Evolutionary conservation across 1,140 invertebrate species (phyloP), one percentile per base, ranked within the genome.

Genomic region (Papilio glaucus): DNA sequence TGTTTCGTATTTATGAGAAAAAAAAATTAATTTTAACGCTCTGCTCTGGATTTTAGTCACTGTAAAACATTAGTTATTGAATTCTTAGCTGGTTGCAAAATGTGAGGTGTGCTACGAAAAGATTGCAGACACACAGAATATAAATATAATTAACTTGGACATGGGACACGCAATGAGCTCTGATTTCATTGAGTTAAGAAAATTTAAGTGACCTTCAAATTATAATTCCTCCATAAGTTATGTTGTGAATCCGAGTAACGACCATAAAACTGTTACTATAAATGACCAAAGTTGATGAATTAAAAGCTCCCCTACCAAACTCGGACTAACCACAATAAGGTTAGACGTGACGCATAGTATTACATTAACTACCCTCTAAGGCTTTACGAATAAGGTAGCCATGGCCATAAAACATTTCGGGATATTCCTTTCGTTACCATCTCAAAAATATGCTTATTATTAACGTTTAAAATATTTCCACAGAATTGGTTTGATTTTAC

Each of bases 1-100:
- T 53, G 49, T 53, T 53, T 53, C 49, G 21, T 18, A 53, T 53
- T 53, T 53, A 12, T 53, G 45, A n/a, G n/a, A n/a, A n/a, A n/a
- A n/a, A 49, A 45, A 45, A 15, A 7, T 53, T 53, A 53, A 24
- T 53, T 24, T 8, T 24, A 53, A 53, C 8, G 45, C 49, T 24
- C 9, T 12, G 49, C 8, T 53, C 3, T 18, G 4, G n/a, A 26
- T 53, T 53, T 26, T 53, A 24, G 21, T 10, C 9, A 24, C 18
- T 24, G 9, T 53, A 53, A 53, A 53, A 26, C 21, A 21, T 53
- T 53, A n/a, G 9, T 41, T 41, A 13, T 13, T 41, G 10, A 41
- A 41, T 41, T 41, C n/a, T 41, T 3, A 6, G 29, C 29, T 3
- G 29, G 2, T n/a, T n/a, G n/a, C n/a, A n/a, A n/a, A n/a, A n/a